Evolutionary conservation across 1,140 invertebrate genomes (phyloP).

Genomic region (Amphibalanus amphitrite): DNA sequence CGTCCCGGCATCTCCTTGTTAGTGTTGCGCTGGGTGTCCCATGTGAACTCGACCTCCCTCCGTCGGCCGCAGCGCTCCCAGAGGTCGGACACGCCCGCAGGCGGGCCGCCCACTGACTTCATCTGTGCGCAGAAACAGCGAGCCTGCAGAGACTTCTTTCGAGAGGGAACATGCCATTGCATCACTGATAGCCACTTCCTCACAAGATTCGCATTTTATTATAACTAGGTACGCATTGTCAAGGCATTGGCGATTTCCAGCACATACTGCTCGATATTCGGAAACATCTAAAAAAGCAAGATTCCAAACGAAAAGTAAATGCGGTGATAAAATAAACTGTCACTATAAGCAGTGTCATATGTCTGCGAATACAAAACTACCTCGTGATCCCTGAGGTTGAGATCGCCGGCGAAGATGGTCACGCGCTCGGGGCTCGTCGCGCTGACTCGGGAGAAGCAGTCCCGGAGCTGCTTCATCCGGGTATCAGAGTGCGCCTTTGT

Average conservation of each 20-base stretch:
- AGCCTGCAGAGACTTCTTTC: conserved; percentile 12
- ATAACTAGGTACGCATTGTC: no score
- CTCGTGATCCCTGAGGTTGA: conserved; percentile 41
- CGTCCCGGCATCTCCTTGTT: conserved; percentile 22
- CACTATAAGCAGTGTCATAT: no score
- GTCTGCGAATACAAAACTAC: no score
- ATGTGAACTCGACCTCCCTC: conserved; percentile 36
- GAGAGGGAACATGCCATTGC: conserved; percentile 10
- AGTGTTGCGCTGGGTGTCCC: conserved; percentile 31
- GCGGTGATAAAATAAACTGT: no score
- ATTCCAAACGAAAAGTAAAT: no score
- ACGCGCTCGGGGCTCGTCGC: conserved; percentile 23
- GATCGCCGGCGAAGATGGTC: conserved; percentile 39
- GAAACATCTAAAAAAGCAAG: no score
- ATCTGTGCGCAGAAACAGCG: conserved; percentile 22
- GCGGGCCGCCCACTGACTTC: conserved; percentile 27
- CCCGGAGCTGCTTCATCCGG: conserved; percentile 31
- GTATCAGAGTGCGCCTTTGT: conserved; percentile 30
- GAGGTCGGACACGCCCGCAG: conserved; percentile 31
- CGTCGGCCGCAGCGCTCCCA: conserved; percentile 37
- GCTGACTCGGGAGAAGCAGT: conserved; percentile 26
- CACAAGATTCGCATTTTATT: no score
- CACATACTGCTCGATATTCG: no score
- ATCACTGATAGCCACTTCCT: no score
- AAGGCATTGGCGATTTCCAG: no score